Percentiles rank a stretch among this genome's conserved stretches.
phyloP scores from a whole-genome alignment of 2,797 vertebrate species.

The Scarus forsteni region DNA sequence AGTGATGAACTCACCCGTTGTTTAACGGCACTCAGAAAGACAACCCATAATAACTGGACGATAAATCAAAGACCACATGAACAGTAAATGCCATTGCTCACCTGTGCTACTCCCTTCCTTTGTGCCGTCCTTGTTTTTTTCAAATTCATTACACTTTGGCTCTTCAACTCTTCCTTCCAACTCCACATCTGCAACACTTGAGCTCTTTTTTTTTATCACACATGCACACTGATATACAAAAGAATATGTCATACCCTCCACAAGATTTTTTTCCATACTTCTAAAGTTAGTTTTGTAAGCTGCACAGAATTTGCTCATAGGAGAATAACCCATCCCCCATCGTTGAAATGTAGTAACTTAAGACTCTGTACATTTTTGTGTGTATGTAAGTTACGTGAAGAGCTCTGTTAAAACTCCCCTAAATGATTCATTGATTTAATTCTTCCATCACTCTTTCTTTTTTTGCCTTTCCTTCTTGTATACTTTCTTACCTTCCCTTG shows the following conservation, averaged over 20 bases:
- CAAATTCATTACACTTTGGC: slow-evolving; percentile 12
- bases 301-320: not conserved
- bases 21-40: slow-evolving; percentile 9
- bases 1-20: slow-evolving; percentile 7
- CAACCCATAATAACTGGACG: slow-evolving; percentile 1
- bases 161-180: not conserved
- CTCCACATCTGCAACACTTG: not conserved
- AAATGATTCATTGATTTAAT: slow-evolving; percentile 31
- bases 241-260: not conserved
- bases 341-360: not conserved
- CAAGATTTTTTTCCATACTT: too few species aligned
- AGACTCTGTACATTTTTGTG: not conserved
- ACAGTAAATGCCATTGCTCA: not conserved
- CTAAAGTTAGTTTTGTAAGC: not conserved
- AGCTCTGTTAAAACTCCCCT: slow-evolving; percentile 60
- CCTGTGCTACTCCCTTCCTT: slow-evolving; percentile 5
- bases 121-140: slow-evolving; percentile 7
- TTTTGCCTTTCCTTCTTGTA: not conserved
- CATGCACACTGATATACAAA: not conserved
- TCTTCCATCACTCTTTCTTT: not conserved
- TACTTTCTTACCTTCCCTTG: not conserved
- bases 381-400: slow-evolving; percentile 29
- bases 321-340: not conserved
- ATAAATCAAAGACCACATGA: not conserved
- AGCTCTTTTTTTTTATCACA: not conserved